phyloP scores from a whole-genome alignment of 1,140 invertebrate genomes.

The Pseudomyrmex cubaensis region DNA sequence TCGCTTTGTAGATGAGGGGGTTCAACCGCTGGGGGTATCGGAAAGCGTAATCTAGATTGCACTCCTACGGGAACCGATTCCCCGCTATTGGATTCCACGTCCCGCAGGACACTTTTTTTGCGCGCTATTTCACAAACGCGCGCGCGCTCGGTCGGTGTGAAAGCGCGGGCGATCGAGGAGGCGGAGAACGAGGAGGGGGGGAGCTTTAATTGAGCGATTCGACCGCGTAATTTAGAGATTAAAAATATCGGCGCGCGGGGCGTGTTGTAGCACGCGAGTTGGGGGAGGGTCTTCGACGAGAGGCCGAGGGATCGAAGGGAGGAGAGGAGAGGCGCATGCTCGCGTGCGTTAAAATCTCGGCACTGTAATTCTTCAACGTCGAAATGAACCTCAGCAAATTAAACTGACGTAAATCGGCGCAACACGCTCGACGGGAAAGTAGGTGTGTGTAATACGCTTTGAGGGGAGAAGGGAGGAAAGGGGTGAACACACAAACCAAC shows the following conservation, averaged over 20 bases:
- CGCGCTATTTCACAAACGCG: slow-evolving; percentile 24
- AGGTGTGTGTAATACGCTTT: slow-evolving; percentile 16
- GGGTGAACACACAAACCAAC: background rate
- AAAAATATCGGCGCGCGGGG: slow-evolving; percentile 39
- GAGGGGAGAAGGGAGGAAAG: too few species aligned
- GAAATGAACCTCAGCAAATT: slow-evolving; percentile 56
- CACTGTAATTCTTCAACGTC: slow-evolving; percentile 56
- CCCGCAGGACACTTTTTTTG: slow-evolving; percentile 39
- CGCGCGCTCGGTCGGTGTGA: slow-evolving; percentile 27
- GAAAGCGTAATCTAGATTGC: slow-evolving; percentile 45
- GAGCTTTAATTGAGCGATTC: slow-evolving; percentile 60
- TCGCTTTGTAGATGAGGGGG: background rate
- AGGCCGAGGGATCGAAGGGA: too few species aligned
- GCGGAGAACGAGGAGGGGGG: background rate
- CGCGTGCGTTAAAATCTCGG: slow-evolving; percentile 54
- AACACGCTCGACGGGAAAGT: slow-evolving; percentile 13
- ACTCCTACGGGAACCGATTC: slow-evolving; percentile 35
- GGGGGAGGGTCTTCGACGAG: too few species aligned
- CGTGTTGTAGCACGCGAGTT: slow-evolving; percentile 39
- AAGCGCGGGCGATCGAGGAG: background rate
- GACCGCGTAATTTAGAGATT: slow-evolving; percentile 61
- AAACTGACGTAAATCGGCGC: slow-evolving; percentile 53
- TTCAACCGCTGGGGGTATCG: slow-evolving; percentile 13
- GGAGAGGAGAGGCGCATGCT: background rate
- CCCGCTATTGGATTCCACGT: slow-evolving; percentile 37